Base-by-base conservation (phyloP, 2,888 invertebrate species). In the Andrena bucephala region DNA sequence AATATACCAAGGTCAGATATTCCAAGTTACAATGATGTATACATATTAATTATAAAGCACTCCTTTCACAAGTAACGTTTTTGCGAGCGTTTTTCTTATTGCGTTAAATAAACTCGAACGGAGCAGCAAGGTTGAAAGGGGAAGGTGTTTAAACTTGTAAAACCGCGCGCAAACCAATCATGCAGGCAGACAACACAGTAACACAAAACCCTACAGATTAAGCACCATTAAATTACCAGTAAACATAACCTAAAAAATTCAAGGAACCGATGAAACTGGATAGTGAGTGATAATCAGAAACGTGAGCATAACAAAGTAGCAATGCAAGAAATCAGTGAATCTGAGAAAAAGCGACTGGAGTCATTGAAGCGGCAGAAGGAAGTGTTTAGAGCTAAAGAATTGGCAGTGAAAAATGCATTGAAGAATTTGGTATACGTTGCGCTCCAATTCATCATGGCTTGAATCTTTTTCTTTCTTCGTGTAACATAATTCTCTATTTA, bases 311-410 rank as follows among this genome's bases (percentile, higher is more conserved):
- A 57, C 13, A 54, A 68, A 20, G 8, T 1, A n/a, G n/a, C 13
- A 5, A 79, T 77, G 77, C 60, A 13, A 50, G 36, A 16, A 31
- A 77, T 79, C 42, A 42, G 50, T 31, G 91, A 52, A 31, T 77
- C 88, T 1, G 88, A 88, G n/a, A 75, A 78, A 78, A 97, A 96
- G 92, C 95, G 97, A 77, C 93, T 96, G 75, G 95, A 96, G 86
- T 96, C 97, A 0, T 94, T 97, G 77, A 95, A 95, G 84, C 95
- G 95, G 89, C 96, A 96, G 93, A 95, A 96, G 86, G 95, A 95
- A 85, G 95, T 95, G 42, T 97, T 96, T 86, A 95, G 95, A 92
- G 94, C 95, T 77, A 96, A 97, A 90, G 96, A 96, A 93, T 94
- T 94, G 69, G 94, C 95, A 8, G 96, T 97, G 60, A 95, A 96